A percentile compares a stretch with the other conserved stretches of the same genome.
Evolutionary conservation across 2,113 vertebrate genomes (phyloP).

Genomic region (Austrofundulus limnaeus): DNA sequence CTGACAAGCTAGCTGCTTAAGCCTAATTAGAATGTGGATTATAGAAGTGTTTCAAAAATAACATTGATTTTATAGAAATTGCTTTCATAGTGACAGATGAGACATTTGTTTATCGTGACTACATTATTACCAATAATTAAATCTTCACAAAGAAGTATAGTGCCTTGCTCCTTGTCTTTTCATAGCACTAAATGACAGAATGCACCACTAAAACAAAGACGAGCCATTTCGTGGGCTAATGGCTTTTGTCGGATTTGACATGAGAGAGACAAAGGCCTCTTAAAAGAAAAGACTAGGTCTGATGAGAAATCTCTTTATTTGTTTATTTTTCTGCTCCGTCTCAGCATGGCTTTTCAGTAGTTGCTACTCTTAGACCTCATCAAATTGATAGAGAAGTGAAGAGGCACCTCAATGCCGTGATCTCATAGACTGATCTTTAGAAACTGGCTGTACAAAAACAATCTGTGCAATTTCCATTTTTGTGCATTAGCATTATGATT

Average conservation of each 20-base stretch:
- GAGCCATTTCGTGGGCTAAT: slow-evolving; percentile 80
- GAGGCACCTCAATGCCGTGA: slow-evolving; percentile 41
- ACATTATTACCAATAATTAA: slow-evolving; percentile 82
- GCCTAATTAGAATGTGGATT: slow-evolving; percentile 77
- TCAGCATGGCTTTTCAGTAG: slow-evolving; percentile 45
- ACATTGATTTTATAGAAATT: slow-evolving; percentile 73
- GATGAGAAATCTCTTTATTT: slow-evolving; percentile 74
- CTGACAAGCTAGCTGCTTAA: slow-evolving; percentile 76
- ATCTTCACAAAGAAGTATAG: slow-evolving; percentile 79
- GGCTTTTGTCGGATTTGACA: slow-evolving; percentile 83
- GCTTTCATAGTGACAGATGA: slow-evolving; percentile 79
- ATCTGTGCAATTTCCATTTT: not conserved
- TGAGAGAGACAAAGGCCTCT: slow-evolving; percentile 80
- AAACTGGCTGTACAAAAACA: slow-evolving; percentile 12
- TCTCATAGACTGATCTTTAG: slow-evolving; percentile 52
- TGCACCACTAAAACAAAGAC: slow-evolving; percentile 81
- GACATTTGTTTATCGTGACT: slow-evolving; percentile 81
- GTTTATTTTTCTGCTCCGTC: slow-evolving; percentile 70
- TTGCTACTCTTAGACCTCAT: slow-evolving; percentile 51
- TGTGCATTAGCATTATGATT: not conserved
- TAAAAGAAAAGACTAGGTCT: slow-evolving; percentile 73
- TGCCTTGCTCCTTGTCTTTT: slow-evolving; percentile 81
- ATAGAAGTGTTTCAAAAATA: slow-evolving; percentile 78
- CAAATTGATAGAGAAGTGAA: slow-evolving; percentile 48
- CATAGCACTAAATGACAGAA: slow-evolving; percentile 79